Evolutionary conservation across 2,113 vertebrate species (phyloP).

Genomic region (Petaurus breviceps): DNA sequence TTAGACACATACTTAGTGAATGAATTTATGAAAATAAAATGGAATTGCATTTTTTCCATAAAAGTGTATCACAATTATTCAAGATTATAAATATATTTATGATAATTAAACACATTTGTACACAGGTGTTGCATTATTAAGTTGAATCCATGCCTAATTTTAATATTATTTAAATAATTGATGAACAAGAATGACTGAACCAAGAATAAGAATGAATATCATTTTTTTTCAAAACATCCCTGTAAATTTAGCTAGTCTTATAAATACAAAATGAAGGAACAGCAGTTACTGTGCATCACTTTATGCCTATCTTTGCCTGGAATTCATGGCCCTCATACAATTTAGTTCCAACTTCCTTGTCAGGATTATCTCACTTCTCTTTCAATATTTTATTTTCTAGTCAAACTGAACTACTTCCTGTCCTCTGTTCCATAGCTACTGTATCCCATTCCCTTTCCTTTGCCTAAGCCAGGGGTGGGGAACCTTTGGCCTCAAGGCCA

Average conservation of each 20-base stretch:
- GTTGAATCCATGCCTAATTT: not conserved
- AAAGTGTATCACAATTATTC: not conserved
- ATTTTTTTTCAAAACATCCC: not conserved
- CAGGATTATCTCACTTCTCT: not conserved
- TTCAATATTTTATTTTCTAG: not conserved
- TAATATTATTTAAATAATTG: constrained; percentile 4
- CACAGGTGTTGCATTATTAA: not conserved
- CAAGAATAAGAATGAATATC: not conserved
- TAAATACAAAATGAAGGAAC: not conserved
- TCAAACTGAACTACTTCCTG: not conserved
- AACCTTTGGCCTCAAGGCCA: too few relatives aligned
- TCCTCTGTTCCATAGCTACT: not conserved
- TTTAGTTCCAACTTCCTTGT: not conserved
- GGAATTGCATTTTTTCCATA: not conserved
- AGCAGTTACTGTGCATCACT: not conserved
- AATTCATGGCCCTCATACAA: not conserved
- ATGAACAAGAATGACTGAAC: not conserved
- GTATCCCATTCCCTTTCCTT: too few relatives aligned
- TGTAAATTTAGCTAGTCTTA: not conserved
- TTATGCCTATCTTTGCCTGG: not conserved
- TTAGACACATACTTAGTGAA: not conserved
- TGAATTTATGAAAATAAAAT: not conserved
- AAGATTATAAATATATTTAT: constrained; percentile 5
- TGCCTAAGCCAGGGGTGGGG: not conserved
- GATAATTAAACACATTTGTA: not conserved